Base-by-base conservation (phyloP, 2,797 vertebrate genomes). In the Pseudocheirus occidentalis region DNA sequence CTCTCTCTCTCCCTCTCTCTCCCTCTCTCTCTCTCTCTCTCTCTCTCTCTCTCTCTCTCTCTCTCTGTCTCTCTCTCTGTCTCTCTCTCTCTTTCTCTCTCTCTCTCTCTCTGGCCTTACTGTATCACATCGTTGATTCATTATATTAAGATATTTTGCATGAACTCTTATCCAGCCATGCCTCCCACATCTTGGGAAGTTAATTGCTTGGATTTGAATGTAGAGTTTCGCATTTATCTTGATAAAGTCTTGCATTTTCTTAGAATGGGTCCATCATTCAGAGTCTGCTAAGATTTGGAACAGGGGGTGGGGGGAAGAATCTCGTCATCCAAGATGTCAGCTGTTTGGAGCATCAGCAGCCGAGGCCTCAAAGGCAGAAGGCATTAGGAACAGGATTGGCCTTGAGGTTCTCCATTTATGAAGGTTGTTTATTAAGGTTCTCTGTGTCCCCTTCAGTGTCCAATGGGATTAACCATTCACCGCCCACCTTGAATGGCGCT, bases 381-480 rank as follows among this genome's bases (percentile, higher is more conserved):
- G 40, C 3, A 0, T 87, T 87, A 87, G 40, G 10, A 27, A 11
- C 40, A 27, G 2, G 24, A 87, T 12, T 50, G 40, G 40, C 73
- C 73, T 87, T 87, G 40, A 27, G 9, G 73, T 12, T 50, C 73
- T 87, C 0, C 9, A 87, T 46, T 11, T 12, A 21, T 27, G 21
- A 24, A 12, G 24, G 73, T 87, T 40, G 24, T 40, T 87, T 50
- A 87, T 27, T 14, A 14, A 46, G 28, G 16, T 90, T 90, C 91
- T 93, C 94, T 93, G 91, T 94, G 4, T 54, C 95, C 90, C 4
- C 13, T 97, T 91, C 97, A 99, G 99, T 99, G 98, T 99, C 99
- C 98, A 99, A 99, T 1, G 99, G 99, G 94, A 99, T 99, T 97
- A 99, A 99, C 97, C 99, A 99, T 98, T 99, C 99, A 93, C 99